Evolutionary conservation across 2,113 vertebrate species (phyloP), one percentile per base, ranked within the genome.

Genomic region (Aythya baeri): DNA sequence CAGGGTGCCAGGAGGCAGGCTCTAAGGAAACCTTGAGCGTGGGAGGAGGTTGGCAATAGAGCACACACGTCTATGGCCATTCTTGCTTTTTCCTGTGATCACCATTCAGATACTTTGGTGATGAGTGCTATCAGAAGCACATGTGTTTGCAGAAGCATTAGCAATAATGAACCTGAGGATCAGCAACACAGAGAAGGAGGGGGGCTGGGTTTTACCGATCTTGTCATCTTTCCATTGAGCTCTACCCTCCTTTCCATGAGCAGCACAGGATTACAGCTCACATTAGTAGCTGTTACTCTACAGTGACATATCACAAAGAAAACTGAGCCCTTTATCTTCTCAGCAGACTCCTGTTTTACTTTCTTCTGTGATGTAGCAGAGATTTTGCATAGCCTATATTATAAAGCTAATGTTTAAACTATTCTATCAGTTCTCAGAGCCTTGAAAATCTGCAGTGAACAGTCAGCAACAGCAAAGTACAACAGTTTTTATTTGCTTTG

Each of bases 221-320:
- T 36, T 57, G n/a, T n/a, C 63, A 67, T 32, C n/a, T 70, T 41
- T 78, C 38, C 55, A 29, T 62, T 58, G 75, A 83, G 32, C 25
- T 55, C 26, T 57, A 44, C 22, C 16, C 41, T 79, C 32, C 66
- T 58, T 82, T 88, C 61, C 18, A 36, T 58, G 68, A 95, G 65
- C 74, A 72, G 59, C 78, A 49, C 49, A 80, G 59, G 15, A 17
- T 57, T 66, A 46, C 32, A 92, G n/a, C 67, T 63, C 62, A 22
- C 21, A 26, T 46, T 90, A 93, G 86, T 61, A 82, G 62, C 63
- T 86, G 38, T 85, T 88, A 66, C 58, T 74, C 68, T 82, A 29
- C 75, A 65, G 23, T 59, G 38, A 74, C 32, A 50, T 27, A 88
- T 63, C 66, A 93, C n/a, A 93, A 83, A 71, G 76, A 32, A 89